A percentile compares a stretch with the other conserved stretches of the same genome.
Conservation (phyloP, 1,140 invertebrate genomes). For the Leptopilina clavipes region DNA sequence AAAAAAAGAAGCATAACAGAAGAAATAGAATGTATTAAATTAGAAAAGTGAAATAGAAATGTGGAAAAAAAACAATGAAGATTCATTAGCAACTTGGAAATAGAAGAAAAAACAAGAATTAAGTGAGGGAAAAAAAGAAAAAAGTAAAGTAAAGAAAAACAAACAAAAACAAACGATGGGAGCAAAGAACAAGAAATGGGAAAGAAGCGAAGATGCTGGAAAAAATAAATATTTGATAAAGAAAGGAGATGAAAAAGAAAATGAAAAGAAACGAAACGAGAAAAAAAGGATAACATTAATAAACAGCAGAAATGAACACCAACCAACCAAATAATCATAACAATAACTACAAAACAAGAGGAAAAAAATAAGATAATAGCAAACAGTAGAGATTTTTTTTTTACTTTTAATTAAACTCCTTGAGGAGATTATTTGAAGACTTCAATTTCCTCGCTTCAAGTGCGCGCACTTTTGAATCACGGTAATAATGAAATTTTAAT, state of each 20-base stretch:
- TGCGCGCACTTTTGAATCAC: background rate
- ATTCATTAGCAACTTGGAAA: no score
- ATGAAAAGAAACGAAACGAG: background rate
- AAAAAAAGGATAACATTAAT: background rate
- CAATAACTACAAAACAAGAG: no score
- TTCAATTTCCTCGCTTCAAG: background rate
- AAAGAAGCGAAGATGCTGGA: no score
- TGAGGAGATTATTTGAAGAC: background rate
- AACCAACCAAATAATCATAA: background rate
- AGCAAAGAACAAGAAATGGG: no score
- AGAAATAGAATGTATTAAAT: no score
- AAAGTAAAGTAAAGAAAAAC: background rate
- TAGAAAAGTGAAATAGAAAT: no score
- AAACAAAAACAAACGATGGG: no score
- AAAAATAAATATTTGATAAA: no score
- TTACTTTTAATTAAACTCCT: background rate
- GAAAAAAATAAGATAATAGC: background rate
- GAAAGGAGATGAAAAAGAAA: background rate
- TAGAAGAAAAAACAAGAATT: no score
- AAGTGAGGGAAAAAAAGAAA: no score
- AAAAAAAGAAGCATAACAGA: background rate
- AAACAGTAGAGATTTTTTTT: background rate
- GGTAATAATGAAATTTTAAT: constrained; percentile 20
- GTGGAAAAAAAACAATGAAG: no score
- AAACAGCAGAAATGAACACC: background rate